Evolutionary conservation across 2,113 vertebrate genomes (phyloP).

Genomic region (Ciconia stormi): DNA sequence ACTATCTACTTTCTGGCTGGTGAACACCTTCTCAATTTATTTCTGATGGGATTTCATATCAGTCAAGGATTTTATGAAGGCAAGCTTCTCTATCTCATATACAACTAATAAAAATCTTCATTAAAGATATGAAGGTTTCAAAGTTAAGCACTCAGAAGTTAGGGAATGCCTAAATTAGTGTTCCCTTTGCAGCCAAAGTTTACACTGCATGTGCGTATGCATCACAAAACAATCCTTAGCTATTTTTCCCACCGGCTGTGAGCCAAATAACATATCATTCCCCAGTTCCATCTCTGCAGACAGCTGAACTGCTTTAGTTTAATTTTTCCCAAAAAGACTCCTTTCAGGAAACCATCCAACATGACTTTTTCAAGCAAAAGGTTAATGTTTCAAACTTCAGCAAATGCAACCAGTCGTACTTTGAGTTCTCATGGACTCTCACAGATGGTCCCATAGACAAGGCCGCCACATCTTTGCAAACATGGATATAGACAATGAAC

Average conservation of each 20-base stretch:
- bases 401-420: neutral
- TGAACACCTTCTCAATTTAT: neutral
- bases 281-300: neutral
- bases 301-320: neutral
- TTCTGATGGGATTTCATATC: neutral
- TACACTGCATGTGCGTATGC: neutral
- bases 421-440: neutral
- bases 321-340: neutral
- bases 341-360: neutral
- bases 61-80: neutral
- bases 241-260: neutral
- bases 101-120: neutral
- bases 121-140: neutral
- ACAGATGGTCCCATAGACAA: neutral
- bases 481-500: accelerated
- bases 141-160: neutral
- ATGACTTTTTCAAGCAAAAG: neutral
- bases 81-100: neutral
- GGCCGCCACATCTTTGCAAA: neutral
- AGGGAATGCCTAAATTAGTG: neutral
- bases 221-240: neutral
- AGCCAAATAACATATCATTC: neutral
- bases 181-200: neutral
- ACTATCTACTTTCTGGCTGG: neutral
- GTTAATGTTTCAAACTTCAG: neutral